Percentiles rank a stretch among this genome's conserved stretches.
Evolutionary conservation across 2,113 vertebrate genomes (phyloP).

Genomic region (Osmerus mordax): DNA sequence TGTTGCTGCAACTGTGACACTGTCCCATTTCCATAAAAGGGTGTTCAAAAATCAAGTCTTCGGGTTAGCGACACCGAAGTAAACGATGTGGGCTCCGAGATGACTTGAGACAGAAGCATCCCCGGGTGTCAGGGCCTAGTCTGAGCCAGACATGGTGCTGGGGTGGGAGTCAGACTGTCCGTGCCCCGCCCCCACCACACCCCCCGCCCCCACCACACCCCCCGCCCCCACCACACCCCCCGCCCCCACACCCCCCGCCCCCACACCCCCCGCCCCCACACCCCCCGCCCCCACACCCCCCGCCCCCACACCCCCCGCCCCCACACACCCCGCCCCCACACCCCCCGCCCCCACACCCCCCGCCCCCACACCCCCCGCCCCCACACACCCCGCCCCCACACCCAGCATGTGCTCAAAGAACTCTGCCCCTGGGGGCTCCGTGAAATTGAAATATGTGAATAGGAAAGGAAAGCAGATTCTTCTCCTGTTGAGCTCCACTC

Average conservation of each 20-base stretch:
- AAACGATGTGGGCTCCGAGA: too few species aligned
- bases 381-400: conserved; percentile 16
- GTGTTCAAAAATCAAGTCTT: too few species aligned
- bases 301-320: conserved; percentile 18
- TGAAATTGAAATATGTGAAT: conserved; percentile 43
- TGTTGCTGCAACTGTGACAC: too few species aligned
- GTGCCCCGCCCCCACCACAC: too few species aligned
- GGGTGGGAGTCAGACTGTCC: too few species aligned
- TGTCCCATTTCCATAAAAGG: too few species aligned
- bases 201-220: conserved; percentile 11
- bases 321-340: conserved; percentile 18
- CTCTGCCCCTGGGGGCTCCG: conserved; percentile 22
- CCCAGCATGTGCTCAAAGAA: conserved; percentile 23
- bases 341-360: conserved; percentile 21
- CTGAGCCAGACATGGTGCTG: too few species aligned
- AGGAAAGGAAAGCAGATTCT: conserved; percentile 30
- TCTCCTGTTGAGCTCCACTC: conserved; percentile 33
- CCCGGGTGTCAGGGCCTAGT: too few species aligned
- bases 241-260: conserved; percentile 18
- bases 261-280: conserved; percentile 21
- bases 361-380: conserved; percentile 18
- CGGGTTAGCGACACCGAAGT: too few species aligned
- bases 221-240: too few species aligned
- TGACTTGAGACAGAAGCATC: too few species aligned
- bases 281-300: conserved; percentile 21